A percentile compares a stretch with the other conserved stretches of the same genome.
Evolutionary conservation across 2,113 vertebrate genomes (phyloP).

Genomic region (Tyrannus savana): DNA sequence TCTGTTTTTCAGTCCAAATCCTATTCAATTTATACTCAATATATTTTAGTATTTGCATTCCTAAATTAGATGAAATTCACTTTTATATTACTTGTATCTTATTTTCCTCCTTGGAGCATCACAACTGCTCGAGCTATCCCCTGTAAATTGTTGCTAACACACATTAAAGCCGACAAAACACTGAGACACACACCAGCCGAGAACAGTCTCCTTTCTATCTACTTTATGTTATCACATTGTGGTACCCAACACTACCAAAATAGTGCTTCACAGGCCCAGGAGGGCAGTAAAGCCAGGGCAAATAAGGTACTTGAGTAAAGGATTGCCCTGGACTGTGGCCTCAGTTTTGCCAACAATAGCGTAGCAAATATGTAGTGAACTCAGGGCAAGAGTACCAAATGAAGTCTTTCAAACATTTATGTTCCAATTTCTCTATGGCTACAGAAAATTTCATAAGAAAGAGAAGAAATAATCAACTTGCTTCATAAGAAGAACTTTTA

Average conservation of each 20-base stretch:
- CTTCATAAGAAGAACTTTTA: background rate
- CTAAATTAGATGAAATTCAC: background rate
- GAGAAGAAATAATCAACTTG: background rate
- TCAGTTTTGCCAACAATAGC: background rate
- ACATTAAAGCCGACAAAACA: background rate
- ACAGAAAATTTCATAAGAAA: background rate
- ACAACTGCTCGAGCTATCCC: background rate
- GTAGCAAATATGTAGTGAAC: background rate
- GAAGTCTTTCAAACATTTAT: background rate
- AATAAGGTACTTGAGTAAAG: background rate
- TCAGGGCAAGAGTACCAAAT: background rate
- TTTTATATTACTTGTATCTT: background rate
- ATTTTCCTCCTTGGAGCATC: background rate
- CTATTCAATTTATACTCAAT: background rate
- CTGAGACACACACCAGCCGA: background rate
- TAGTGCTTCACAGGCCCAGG: background rate
- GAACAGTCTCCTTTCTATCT: background rate
- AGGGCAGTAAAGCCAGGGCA: background rate
- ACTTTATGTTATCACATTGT: background rate
- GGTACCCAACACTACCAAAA: background rate
- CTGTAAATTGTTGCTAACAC: background rate
- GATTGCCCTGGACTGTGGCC: background rate
- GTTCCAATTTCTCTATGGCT: background rate
- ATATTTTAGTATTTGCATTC: background rate
- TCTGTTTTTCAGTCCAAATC: background rate